Percentiles rank a stretch among this genome's conserved stretches.
Conservation (phyloP, 1,140 invertebrate species). For the Pogonognathellus flavescens region DNA sequence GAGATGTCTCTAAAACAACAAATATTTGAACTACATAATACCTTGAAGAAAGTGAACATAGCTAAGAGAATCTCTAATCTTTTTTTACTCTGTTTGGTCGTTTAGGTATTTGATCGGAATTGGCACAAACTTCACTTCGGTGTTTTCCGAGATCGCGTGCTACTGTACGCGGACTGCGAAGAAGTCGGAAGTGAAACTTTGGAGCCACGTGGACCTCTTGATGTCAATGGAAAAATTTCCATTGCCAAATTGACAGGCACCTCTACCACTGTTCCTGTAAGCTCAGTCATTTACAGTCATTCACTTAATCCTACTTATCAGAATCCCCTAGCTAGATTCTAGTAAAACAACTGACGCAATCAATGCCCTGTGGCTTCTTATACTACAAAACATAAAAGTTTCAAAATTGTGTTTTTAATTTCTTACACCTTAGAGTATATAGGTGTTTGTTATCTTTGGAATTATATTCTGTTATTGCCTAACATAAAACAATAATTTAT, state of each 20-base stretch:
- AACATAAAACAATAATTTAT: too few species aligned
- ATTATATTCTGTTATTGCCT: too few species aligned
- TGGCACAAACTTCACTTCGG: slow-evolving; percentile 88
- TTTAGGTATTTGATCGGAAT: slow-evolving; percentile 79
- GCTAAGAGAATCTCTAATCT: slow-evolving; percentile 18
- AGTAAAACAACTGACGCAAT: too few species aligned
- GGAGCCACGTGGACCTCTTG: slow-evolving; percentile 75
- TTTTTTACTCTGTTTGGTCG: slow-evolving; percentile 1
- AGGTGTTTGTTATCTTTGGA: too few species aligned
- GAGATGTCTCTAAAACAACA: too few species aligned
- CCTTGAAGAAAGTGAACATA: too few species aligned
- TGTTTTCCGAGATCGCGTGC: slow-evolving; percentile 77
- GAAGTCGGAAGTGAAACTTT: slow-evolving; percentile 71
- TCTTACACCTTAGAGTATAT: too few species aligned
- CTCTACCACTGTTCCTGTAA: slow-evolving; percentile 76
- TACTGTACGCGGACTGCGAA: slow-evolving; percentile 81
- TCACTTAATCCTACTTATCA: not conserved
- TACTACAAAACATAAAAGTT: too few species aligned
- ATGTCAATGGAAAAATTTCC: slow-evolving; percentile 78
- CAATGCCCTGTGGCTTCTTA: too few species aligned
- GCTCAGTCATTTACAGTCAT: slow-evolving; percentile 56
- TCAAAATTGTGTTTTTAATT: too few species aligned
- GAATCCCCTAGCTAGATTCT: too few species aligned
- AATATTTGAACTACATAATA: too few species aligned
- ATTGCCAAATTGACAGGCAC: slow-evolving; percentile 76